phyloP scores from a whole-genome alignment of 2,888 invertebrate genomes.

The Limnephilus auricula region DNA sequence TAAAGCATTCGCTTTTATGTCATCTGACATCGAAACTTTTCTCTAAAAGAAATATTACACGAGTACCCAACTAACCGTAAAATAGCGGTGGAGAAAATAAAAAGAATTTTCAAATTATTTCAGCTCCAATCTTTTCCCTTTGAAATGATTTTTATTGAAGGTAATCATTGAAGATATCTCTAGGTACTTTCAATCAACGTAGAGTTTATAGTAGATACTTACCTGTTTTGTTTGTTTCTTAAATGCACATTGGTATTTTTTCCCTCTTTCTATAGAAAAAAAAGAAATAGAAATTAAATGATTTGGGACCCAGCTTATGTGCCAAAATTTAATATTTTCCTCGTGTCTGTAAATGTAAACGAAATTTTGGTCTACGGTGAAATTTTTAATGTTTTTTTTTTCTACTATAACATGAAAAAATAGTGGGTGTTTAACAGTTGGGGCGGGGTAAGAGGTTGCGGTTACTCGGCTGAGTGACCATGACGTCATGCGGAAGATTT shows the following conservation, averaged over 20 bases:
- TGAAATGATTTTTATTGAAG: background rate
- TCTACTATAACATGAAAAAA: no score
- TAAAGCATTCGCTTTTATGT: conserved; percentile 12
- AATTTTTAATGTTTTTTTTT: no score
- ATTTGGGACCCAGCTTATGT: no score
- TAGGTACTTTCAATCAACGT: background rate
- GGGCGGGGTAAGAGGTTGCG: no score
- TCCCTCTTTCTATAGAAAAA: no score
- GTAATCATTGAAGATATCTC: background rate
- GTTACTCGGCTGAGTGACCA: no score
- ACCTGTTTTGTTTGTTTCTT: background rate
- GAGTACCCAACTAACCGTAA: background rate
- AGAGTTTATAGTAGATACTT: background rate
- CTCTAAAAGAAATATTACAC: background rate
- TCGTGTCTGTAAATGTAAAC: no score
- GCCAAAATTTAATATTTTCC: no score
- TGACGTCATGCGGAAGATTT: no score
- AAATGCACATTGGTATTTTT: background rate
- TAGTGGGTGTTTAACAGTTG: no score
- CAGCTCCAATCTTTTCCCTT: background rate
- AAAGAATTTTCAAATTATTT: background rate
- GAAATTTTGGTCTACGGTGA: no score
- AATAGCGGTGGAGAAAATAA: background rate
- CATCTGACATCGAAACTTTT: background rate
- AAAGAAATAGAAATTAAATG: no score